Evolutionary conservation across 2,888 invertebrate species (phyloP), one percentile per base, ranked within the genome.

Genomic region (Caenorhabditis sp.): DNA sequence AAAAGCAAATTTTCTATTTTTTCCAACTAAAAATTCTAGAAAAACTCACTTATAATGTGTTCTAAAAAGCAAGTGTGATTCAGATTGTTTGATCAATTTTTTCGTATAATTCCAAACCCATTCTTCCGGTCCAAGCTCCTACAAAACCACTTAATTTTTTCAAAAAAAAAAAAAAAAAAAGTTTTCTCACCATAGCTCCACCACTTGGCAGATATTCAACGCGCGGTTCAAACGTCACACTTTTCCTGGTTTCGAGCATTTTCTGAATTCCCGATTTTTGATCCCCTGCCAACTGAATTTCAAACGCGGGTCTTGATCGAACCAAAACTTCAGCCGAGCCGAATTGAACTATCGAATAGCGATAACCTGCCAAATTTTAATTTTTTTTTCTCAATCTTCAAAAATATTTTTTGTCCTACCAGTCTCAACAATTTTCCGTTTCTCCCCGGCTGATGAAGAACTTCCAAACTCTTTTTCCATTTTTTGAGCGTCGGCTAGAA

Each of bases 71-170:
- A 67, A 8, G 26, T 74, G 74, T 0, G 66, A 58, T 1, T 63
- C 53, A 6, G 64, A 64, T 54, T 51, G 36, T 37, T 69, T 74
- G 21, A 74, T 51, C 37, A 67, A 6, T 5, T 57, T 55, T 17
- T 74, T 74, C 63, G 60, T 36, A 50, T 69, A 66, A 31, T 74
- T 74, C 74, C 74, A 74, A 1, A 63, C 26, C 66, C 66, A 74
- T 66, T 74, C 74, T 10, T 43, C 60, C 10, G 23, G 17, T 27
- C 69, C 66, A n/a, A 74, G 14, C 12, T 66, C 66, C 61, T 61
- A 51, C 4, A 61, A 60, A 60, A 53, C 26, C 14, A 53, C 10
- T 5, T 53, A 2, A 12, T 14, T 14, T 55, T 55, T 53, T 23
- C 19, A 5, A 23, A 3, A 23, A 21, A 2, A 12, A 4, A 23